phyloP scores from a whole-genome alignment of 2,888 invertebrate genomes.

The Leptinotarsa haldemani region DNA sequence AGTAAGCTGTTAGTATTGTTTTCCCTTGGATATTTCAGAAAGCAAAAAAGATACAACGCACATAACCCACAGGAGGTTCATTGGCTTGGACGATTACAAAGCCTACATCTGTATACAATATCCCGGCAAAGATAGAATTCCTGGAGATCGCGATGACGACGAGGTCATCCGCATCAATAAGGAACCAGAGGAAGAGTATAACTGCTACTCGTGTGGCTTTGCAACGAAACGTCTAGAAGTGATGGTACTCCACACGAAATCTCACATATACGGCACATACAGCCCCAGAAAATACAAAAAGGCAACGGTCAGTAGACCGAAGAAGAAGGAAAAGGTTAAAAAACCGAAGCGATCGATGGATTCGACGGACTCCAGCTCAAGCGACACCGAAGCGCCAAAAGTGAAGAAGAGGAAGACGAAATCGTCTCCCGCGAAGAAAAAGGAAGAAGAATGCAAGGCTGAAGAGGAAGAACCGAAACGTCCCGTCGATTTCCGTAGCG shows the following conservation, averaged over 20 bases:
- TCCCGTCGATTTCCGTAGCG: constrained; percentile 73
- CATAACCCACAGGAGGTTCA: constrained; percentile 68
- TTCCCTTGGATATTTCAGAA: constrained; percentile 39
- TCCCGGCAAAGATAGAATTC: constrained; percentile 60
- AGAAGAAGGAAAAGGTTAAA: constrained; percentile 38
- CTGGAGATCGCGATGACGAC: constrained; percentile 50
- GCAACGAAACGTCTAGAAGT: constrained; percentile 78
- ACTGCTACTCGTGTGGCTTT: constrained; percentile 64
- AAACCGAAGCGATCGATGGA: constrained; percentile 28
- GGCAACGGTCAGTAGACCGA: constrained; percentile 22
- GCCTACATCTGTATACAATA: constrained; percentile 74
- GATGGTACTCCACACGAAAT: constrained; percentile 79
- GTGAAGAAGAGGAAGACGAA: constrained; percentile 50
- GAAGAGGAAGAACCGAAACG: constrained; percentile 54
- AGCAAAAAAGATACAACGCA: constrained; percentile 51
- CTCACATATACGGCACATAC: constrained; percentile 70
- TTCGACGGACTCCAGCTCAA: constrained; percentile 39
- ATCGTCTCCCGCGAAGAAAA: constrained; percentile 65
- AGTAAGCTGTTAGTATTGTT: constrained; percentile 13
- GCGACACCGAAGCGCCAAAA: constrained; percentile 38
- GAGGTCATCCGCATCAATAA: constrained; percentile 50
- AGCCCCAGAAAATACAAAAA: constrained; percentile 49
- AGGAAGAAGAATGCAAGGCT: constrained; percentile 31
- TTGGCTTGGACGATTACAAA: constrained; percentile 69
- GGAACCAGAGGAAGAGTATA: constrained; percentile 50